Evolutionary conservation across 2,888 invertebrate genomes (phyloP).

Genomic region (Tachina grossa): DNA sequence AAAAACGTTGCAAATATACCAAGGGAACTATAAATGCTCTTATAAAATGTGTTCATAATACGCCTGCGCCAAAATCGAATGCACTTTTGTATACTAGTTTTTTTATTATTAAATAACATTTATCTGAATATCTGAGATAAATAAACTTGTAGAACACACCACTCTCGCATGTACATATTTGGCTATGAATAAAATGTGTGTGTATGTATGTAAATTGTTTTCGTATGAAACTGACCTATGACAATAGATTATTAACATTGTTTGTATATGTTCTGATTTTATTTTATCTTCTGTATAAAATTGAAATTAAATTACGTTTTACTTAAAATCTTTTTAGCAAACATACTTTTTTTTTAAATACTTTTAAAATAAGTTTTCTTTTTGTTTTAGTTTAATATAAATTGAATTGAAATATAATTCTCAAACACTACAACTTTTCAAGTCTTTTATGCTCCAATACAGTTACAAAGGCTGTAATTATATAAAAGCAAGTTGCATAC

Average conservation of each 20-base stretch:
- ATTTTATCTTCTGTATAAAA: background rate
- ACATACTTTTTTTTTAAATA: background rate
- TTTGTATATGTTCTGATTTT: slow-evolving; percentile 23
- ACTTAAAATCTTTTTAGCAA: slow-evolving; percentile 29
- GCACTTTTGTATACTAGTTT: background rate
- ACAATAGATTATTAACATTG: slow-evolving; percentile 52
- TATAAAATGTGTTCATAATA: background rate
- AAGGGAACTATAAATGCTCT: slow-evolving; percentile 42
- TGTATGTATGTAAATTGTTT: background rate
- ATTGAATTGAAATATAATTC: slow-evolving; percentile 50
- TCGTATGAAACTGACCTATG: slow-evolving; percentile 63
- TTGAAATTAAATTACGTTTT: slow-evolving; percentile 44
- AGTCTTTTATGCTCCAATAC: slow-evolving; percentile 41
- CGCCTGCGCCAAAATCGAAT: slow-evolving; percentile 23
- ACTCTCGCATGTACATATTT: background rate
- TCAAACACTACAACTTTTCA: slow-evolving; percentile 13
- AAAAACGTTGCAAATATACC: background rate
- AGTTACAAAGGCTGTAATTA: slow-evolving; percentile 34
- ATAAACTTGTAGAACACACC: slow-evolving; percentile 58
- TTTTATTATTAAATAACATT: slow-evolving; percentile 23
- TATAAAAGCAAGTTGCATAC: slow-evolving; percentile 5
- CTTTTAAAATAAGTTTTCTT: slow-evolving; percentile 2
- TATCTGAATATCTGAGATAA: slow-evolving; percentile 60
- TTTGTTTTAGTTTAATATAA: slow-evolving; percentile 38
- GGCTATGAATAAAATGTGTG: background rate